These are phyloP conservation scores for Mormoops blainvillei DNA, from an alignment of 2,113 vertebrate species.

Conservation along the genomic window DNA sequence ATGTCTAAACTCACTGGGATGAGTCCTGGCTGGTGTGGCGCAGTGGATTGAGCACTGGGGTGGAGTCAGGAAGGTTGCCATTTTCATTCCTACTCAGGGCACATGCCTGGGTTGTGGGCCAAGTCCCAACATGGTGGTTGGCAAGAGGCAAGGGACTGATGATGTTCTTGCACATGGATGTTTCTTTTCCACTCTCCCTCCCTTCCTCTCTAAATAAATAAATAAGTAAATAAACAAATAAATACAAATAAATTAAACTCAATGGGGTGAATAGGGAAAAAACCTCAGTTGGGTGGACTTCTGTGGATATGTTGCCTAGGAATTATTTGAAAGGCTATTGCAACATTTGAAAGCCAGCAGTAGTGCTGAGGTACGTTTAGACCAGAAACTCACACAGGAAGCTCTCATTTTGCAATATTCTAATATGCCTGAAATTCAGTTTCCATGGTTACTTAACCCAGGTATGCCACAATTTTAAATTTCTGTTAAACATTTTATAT, in stretches of 20 bases:
- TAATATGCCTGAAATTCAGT: not conserved
- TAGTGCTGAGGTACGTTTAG: not conserved
- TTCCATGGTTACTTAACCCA: not conserved
- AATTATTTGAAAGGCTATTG: not conserved
- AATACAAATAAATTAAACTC: too few relatives aligned
- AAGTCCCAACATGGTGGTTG: too few relatives aligned
- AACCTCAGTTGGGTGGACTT: not conserved
- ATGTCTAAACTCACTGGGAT: not conserved
- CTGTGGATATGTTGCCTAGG: not conserved
- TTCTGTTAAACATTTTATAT: not conserved
- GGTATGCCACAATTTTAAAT: not conserved
- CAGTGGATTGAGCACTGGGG: too few relatives aligned
- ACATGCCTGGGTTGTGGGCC: too few relatives aligned
- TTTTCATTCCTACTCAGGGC: too few relatives aligned
- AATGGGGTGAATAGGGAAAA: not conserved
- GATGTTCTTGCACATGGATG: too few relatives aligned
- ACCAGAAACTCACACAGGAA: not conserved
- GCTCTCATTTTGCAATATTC: not conserved
- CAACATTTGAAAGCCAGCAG: not conserved
- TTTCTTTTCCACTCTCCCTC: too few relatives aligned
- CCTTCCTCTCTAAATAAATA: too few relatives aligned
- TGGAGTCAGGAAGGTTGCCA: too few relatives aligned
- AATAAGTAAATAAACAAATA: too few relatives aligned
- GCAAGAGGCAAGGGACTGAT: too few relatives aligned
- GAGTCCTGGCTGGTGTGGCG: too few relatives aligned